Conservation (phyloP, 2,797 vertebrate species). For the Phalloptychus januarius region DNA sequence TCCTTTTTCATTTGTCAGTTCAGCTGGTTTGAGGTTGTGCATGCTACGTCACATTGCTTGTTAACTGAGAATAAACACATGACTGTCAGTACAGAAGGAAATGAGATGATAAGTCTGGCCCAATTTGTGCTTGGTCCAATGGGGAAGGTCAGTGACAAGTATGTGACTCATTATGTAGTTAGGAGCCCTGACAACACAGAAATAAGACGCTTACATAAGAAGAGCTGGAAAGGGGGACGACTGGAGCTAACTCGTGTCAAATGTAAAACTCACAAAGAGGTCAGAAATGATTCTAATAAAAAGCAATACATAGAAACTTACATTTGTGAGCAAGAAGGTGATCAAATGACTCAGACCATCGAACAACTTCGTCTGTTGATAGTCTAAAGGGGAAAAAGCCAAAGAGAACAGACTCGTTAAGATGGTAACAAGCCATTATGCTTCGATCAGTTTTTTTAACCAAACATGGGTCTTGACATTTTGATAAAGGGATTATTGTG, state of each 20-base stretch:
- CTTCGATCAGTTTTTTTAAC: slow-evolving; percentile 38
- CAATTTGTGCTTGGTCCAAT: slow-evolving; percentile 32
- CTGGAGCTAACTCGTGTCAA: background rate
- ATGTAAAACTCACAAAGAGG: slow-evolving; percentile 13
- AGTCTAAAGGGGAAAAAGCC: slow-evolving; percentile 76
- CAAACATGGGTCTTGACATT: slow-evolving; percentile 21
- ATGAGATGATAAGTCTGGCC: slow-evolving; percentile 16
- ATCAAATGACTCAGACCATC: slow-evolving; percentile 95
- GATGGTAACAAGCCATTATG: slow-evolving; percentile 13
- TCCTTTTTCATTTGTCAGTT: slow-evolving; percentile 8
- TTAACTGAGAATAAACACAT: slow-evolving; percentile 27
- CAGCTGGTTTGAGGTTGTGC: slow-evolving; percentile 24
- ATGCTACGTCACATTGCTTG: slow-evolving; percentile 20
- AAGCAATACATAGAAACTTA: slow-evolving; percentile 77
- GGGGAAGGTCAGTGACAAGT: slow-evolving; percentile 55
- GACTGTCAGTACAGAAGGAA: slow-evolving; percentile 18
- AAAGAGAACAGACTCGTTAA: slow-evolving; percentile 20
- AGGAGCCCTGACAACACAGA: slow-evolving; percentile 37
- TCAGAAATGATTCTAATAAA: background rate
- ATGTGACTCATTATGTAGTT: slow-evolving; percentile 58
- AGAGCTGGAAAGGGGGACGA: background rate
- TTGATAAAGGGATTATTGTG: slow-evolving; percentile 36
- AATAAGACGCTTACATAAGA: slow-evolving; percentile 54
- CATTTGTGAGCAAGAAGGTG: slow-evolving; percentile 92
- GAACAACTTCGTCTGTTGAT: slow-evolving; percentile 91